Conservation (phyloP, 1,140 invertebrate species). For the Dendroctonus ponderosae region DNA sequence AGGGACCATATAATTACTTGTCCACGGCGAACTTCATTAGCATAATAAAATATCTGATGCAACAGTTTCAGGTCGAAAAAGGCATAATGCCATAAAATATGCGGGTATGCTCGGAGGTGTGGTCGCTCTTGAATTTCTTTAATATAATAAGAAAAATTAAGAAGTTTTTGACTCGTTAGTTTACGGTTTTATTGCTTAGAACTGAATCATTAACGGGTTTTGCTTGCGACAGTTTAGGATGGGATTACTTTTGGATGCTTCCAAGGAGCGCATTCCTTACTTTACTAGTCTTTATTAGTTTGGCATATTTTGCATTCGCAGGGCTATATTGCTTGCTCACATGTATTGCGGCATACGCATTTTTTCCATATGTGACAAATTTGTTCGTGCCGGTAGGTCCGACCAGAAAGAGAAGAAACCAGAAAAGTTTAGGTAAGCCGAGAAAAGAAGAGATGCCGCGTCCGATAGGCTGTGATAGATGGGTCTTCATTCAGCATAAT, state of each 20-base stretch:
- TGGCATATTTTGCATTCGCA: too few relatives aligned
- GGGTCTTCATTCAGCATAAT: constrained; percentile 13
- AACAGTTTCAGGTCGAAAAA: neutral
- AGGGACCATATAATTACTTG: constrained; percentile 14
- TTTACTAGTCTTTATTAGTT: too few relatives aligned
- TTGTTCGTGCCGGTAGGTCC: constrained; percentile 10
- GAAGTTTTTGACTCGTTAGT: too few relatives aligned
- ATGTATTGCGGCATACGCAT: neutral
- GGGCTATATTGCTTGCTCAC: neutral
- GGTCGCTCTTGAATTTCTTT: neutral
- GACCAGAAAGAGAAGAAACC: neutral
- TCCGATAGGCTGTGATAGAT: constrained; percentile 10
- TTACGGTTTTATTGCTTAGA: too few relatives aligned
- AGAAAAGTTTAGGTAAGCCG: constrained; percentile 1
- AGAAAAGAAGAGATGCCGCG: constrained; percentile 16
- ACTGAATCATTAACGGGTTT: too few relatives aligned
- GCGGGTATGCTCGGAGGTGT: constrained; percentile 6
- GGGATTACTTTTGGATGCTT: too few relatives aligned
- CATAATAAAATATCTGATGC: constrained; percentile 15
- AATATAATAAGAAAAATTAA: neutral
- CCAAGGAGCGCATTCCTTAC: too few relatives aligned
- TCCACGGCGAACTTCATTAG: constrained; percentile 12
- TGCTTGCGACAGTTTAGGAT: too few relatives aligned
- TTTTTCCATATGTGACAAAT: constrained; percentile 1
- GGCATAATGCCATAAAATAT: constrained; percentile 3